Percentiles rank a stretch among this genome's conserved stretches.
Evolutionary conservation across 1,140 invertebrate genomes (phyloP).

Genomic region (Brachionus koreanus): DNA sequence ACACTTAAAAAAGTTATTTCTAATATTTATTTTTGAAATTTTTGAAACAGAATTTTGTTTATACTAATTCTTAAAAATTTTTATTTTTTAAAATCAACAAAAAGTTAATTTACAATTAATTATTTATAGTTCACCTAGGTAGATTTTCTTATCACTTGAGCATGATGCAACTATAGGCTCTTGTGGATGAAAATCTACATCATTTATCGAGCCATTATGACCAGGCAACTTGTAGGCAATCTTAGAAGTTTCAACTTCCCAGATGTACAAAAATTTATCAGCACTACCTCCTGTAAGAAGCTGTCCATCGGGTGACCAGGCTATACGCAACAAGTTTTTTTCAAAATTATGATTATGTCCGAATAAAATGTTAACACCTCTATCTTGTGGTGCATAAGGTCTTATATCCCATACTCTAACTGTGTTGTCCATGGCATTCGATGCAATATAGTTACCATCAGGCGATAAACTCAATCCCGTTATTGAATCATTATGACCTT

Average conservation of each 20-base stretch:
- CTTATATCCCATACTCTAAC: conserved; percentile 69
- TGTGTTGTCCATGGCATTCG: conserved; percentile 95
- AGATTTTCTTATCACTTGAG: conserved; percentile 92
- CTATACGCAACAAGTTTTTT: conserved; percentile 81
- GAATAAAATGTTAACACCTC: conserved; percentile 84
- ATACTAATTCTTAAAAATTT: not conserved
- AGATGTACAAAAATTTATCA: conserved; percentile 91
- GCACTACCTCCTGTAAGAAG: conserved; percentile 80
- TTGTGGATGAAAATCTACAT: conserved; percentile 87
- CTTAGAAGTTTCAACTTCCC: conserved; percentile 81
- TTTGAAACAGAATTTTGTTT: not conserved
- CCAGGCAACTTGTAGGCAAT: conserved; percentile 95
- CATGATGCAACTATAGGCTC: conserved; percentile 92
- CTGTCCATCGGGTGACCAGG: conserved; percentile 80
- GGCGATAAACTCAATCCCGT: conserved; percentile 86
- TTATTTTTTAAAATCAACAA: conserved; percentile 15
- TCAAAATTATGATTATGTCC: conserved; percentile 98
- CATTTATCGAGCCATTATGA: conserved; percentile 94
- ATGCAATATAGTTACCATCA: conserved; percentile 86
- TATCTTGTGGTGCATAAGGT: conserved; percentile 73
- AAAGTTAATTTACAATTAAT: conserved; percentile 34
- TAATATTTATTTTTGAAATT: not conserved
- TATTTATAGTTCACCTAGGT: conserved; percentile 83
- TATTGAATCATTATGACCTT: conserved; percentile 86
- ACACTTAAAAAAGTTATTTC: no score